Evolutionary conservation across 1,140 invertebrate species (phyloP), one percentile per base, ranked within the genome.

Genomic region (Augochlora pura): DNA sequence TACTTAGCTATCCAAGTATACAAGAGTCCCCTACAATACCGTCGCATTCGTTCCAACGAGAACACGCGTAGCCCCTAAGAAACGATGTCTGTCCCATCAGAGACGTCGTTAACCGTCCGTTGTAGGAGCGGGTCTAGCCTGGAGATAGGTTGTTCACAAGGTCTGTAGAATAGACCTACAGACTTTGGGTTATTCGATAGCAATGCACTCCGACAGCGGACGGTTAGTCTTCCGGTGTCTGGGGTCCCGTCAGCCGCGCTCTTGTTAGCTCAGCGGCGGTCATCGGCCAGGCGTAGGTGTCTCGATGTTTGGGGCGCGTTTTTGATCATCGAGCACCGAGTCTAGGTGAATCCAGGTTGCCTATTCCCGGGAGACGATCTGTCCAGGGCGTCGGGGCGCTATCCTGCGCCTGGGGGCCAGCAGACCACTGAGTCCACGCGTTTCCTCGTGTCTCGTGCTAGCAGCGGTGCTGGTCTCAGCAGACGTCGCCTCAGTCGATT

Each of bases 341-440:
- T 57, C 27, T 64, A 9, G 25, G 14, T 21, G n/a, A 54, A 16
- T 57, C 27, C n/a, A 14, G 21, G 1, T 1, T 10, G 21, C 39
- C 32, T 80, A 87, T 68, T 83, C 62, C 7, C 86, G 80, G 14
- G 84, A 69, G 27, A 86, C 60, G 21, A 92, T 82, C 5, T 92
- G 91, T 85, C 94, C 95, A 6, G 94, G 94, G 80, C 94, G 93
- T 91, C 94, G 91, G 39, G 93, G 88, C 25, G 93, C 88, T 88
- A 95, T 89, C 88, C 95, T 93, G 80, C 95, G 94, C 85, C 95
- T 93, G 49, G 94, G 94, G 0, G 94, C 94, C 9, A 96, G 80
- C 12, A 96, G 89, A 73, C 93, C 93, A 60, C 93, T 94, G 14
- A 95, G 85, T 32, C 95, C 94, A 82, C 94, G 92, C 14, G 94